Base-by-base conservation (phyloP, 2,113 vertebrate species). In the Lampris megalopsis region DNA sequence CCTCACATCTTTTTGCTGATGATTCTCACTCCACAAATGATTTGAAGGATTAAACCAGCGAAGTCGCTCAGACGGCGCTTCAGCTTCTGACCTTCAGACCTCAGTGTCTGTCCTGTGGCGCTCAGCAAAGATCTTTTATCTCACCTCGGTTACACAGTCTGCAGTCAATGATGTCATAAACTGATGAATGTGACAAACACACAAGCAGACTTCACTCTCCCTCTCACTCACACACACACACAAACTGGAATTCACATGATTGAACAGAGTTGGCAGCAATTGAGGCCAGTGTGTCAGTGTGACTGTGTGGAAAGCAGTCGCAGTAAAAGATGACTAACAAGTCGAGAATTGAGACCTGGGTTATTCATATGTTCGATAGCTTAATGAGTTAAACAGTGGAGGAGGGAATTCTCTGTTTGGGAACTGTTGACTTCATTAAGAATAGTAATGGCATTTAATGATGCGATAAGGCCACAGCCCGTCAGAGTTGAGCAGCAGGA, bases 371-470 rank as follows among this genome's bases (percentile, higher is more conserved):
- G 71, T 83, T 52, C 74, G 77, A 80, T 68, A 40, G 37, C 70
- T 82, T 80, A 88, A 81, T 81, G 86, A 85, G 73, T 85, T 66
- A 37, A 65, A 59, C 64, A 58, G 72, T 4, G 3, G 75, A 77
- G 24, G 75, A 48, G 58, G 9, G 42, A 13, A 56, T 82, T 65
- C 75, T 73, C 64, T 54, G 75, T 70, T 71, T 11, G 63, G 64
- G 75, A 75, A 71, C 65, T 81, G 76, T 83, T 86, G 84, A 83
- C 79, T 83, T 75, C 81, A 86, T 90, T 91, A 87, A 49, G 47
- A 80, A 42, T 73, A 80, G 81, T 90, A 88, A 90, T 88, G 71
- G 82, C 69, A 79, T 81, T 80, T 83, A 83, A 89, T 83, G 81
- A 88, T 85, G 86, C 80, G 81, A 85, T 86, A 43, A 77, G 63